Conservation (phyloP, 2,888 invertebrate species). For the Synergus gifuensis region DNA sequence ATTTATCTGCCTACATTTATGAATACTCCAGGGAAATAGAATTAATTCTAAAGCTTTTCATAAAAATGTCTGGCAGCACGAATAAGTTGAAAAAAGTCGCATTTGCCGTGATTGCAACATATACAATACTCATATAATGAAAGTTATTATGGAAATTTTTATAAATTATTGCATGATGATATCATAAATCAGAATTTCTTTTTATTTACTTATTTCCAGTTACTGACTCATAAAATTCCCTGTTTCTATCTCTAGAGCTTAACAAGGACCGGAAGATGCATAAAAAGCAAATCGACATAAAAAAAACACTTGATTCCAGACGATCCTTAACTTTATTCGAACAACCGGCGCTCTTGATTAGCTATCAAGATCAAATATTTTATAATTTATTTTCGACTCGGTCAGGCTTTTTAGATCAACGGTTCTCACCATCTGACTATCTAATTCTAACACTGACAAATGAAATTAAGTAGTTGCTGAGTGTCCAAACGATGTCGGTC, state of each 20-base stretch:
- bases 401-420: neutral
- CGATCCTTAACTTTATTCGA: neutral
- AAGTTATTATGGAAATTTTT: neutral
- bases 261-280: neutral
- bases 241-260: slow-evolving; percentile 2
- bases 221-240: neutral
- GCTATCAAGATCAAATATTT: slow-evolving; percentile 11
- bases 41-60: too few relatives aligned
- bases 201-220: neutral
- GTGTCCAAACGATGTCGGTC: neutral
- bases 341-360: slow-evolving; percentile 13
- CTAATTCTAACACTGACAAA: neutral
- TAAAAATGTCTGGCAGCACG: too few relatives aligned
- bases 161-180: neutral
- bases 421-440: slow-evolving; percentile 10
- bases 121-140: too few relatives aligned
- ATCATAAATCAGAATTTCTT: neutral
- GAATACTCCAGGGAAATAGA: too few relatives aligned
- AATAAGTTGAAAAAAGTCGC: too few relatives aligned
- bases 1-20: too few relatives aligned
- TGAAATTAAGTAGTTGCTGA: slow-evolving; percentile 14
- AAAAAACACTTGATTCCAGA: slow-evolving; percentile 2
- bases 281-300: neutral
- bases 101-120: too few relatives aligned
- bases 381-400: slow-evolving; percentile 18